Base-by-base conservation (phyloP, 2,113 vertebrate genomes). In the Sakesphorus luctuosus region DNA sequence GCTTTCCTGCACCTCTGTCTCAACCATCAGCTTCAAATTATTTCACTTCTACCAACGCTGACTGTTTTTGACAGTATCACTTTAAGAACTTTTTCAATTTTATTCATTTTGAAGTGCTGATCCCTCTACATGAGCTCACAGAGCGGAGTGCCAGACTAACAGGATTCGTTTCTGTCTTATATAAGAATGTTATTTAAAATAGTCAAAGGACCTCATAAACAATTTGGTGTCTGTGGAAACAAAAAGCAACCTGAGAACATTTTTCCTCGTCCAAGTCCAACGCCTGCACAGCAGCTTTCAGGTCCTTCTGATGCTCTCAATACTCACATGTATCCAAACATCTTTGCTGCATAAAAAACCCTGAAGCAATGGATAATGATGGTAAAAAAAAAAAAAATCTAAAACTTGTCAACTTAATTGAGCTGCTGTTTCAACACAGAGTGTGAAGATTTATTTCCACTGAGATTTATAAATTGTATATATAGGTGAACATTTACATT, bases 191-290 rank as follows among this genome's bases (percentile, higher is more conserved):
- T 73, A 78, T 31, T 66, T 61, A 53, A 79, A 90, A 93, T 10
- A 87, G 40, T 50, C 28, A 69, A 75, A 85, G 18, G 15, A 40
- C 49, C 87, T 77, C 1, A 29, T 29, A 65, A 87, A 71, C 20
- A 46, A 85, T 85, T 44, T 49, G 49, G 20, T 15, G 40, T 21
- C 40, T 46, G 18, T 46, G 21, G 20, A 89, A 93, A 84, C 55
- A 73, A 69, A 87, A 90, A 91, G 18, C 55, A 83, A 89, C n/a
- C 46, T 26, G 43, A 79, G 74, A 87, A 94, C 9, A 29, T 73
- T 83, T 73, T 73, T 76, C n/a, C 49, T 26, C n/a, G 40, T 47
- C 35, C 18, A 86, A 29, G 18, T 31, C 36, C 43, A 93, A 59
- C 0, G 1, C 36, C 78, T 49, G 59, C 2, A 0, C 43, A 85